phyloP scores from a whole-genome alignment of 2,797 vertebrate genomes.

The Myotis pilosus region DNA sequence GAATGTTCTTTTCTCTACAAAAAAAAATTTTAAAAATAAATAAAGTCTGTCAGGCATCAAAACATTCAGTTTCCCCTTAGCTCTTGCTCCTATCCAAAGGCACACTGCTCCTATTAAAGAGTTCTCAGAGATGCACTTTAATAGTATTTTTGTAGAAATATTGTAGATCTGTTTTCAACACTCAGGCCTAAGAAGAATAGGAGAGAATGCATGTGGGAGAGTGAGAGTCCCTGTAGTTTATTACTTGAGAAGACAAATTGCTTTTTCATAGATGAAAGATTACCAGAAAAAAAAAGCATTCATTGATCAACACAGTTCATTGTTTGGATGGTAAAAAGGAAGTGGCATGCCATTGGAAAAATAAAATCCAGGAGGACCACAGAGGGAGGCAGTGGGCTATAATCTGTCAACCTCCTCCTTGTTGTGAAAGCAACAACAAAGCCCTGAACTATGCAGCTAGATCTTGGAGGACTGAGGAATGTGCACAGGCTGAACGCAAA shows the following conservation, averaged over 20 bases:
- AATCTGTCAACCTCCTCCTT: neutral
- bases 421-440: conserved; percentile 26
- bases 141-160: conserved; percentile 44
- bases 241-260: conserved; percentile 53
- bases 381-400: neutral
- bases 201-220: conserved; percentile 16
- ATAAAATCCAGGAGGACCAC: neutral
- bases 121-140: neutral
- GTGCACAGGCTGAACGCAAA: neutral
- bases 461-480: conserved; percentile 9
- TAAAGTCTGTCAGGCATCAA: neutral
- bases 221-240: neutral
- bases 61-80: neutral
- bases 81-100: neutral
- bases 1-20: neutral
- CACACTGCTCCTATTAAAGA: neutral
- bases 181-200: conserved; percentile 5
- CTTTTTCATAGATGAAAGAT: conserved; percentile 49
- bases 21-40: neutral
- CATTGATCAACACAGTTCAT: neutral
- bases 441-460: neutral
- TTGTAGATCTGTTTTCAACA: conserved; percentile 20
- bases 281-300: conserved; percentile 42
- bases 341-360: neutral
- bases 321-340: conserved; percentile 13